phyloP scores from a whole-genome alignment of 64 coral and sea anemone genomes.

The Porites australiensis region DNA sequence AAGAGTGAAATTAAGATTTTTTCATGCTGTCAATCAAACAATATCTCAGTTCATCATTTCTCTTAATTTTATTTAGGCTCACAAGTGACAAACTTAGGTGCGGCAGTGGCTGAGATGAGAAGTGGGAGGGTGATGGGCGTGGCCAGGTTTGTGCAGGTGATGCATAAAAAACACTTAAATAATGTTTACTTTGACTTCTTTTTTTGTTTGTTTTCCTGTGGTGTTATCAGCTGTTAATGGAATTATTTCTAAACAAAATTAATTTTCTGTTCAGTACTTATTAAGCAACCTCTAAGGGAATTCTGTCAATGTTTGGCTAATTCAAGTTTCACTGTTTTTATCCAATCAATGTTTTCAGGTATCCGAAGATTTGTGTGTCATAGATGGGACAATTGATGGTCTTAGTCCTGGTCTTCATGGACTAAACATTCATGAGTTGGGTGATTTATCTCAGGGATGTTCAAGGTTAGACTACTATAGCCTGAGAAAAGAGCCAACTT shows the following conservation, averaged over 20 bases:
- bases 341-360: constrained; percentile 50
- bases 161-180: background rate
- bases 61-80: background rate
- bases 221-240: too few relatives aligned
- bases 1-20: too few relatives aligned
- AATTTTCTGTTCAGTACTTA: too few relatives aligned
- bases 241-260: too few relatives aligned
- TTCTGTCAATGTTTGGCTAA: too few relatives aligned
- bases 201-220: background rate
- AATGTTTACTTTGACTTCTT: too few relatives aligned
- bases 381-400: constrained; percentile 97
- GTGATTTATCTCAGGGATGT: constrained; percentile 91
- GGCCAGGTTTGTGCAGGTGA: constrained; percentile 93
- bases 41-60: too few relatives aligned
- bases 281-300: too few relatives aligned
- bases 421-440: constrained; percentile 94
- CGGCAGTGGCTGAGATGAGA: constrained; percentile 89
- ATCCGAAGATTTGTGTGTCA: constrained; percentile 81
- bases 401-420: constrained; percentile 85
- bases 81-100: constrained; percentile 77
- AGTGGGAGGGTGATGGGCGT: constrained; percentile 68
- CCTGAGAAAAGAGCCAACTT: too few relatives aligned
- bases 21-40: too few relatives aligned
- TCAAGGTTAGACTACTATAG: constrained; percentile 53
- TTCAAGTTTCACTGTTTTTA: background rate